Evolutionary conservation across 2,888 invertebrate genomes (phyloP), one percentile per base, ranked within the genome.

Genomic region (Hipparchia semele): DNA sequence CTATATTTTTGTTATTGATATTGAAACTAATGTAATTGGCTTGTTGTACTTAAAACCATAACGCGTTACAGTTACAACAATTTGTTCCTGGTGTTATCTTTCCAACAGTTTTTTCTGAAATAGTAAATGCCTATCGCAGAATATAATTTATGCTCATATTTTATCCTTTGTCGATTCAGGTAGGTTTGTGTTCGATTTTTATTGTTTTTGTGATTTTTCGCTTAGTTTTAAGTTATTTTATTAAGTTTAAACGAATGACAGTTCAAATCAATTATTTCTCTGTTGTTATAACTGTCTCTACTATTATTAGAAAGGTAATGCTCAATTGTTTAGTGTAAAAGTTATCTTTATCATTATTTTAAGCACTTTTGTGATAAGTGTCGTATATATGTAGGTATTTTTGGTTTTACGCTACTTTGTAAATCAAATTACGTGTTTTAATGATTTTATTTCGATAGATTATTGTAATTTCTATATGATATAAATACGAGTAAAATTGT

Each of bases 11-110:
- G 80, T 84, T 80, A 82, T 70, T 70, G 71, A 71, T 73, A 75
- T 79, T 79, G 80, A 82, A 87, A 88, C 83, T 85, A 83, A 82
- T 80, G 74, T 84, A 83, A 91, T 91, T 91, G 92, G 92, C 90
- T 88, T 73, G 69, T 83, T 87, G 92, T 93, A 93, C 92, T 93
- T 93, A 92, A 78, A 70, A 64, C 59, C 67, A 64, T 71, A 65
- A 60, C 23, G 46, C 49, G 64, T 10, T 53, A 12, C 33, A 33
- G 39, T 4, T 61, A 33, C 6, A 8, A 7, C 3, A 23, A 54
- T 13, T 58, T 54, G 8, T 51, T 61, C n/a, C n/a, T 12, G 10
- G 8, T 45, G 33, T 5, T 8, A 39, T 53, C 10, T n/a, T n/a
- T 49, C 49, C 39, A 39, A 60, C 5, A 5, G 7, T 39, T 10